Base-by-base conservation (phyloP, 1,140 invertebrate genomes). In the Diorhabda sublineata region DNA sequence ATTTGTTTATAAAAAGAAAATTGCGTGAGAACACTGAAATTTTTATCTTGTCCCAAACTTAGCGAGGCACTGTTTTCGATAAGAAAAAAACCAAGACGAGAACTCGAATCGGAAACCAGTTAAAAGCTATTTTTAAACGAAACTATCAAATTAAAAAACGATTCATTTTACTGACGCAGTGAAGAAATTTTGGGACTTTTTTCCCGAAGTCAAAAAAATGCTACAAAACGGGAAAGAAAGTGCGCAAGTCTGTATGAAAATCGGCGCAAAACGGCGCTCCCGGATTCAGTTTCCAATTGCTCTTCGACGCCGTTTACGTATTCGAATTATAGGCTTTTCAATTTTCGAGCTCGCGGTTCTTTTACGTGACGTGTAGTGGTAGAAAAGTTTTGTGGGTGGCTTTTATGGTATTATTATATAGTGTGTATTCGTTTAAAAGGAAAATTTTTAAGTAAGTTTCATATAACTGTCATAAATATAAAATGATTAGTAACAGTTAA, bases 61-160 rank as follows among this genome's bases (percentile, higher is more conserved):
- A 26, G 26, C 26, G 26, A 26, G 26, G 1, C 26, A 26, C 26
- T 26, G 26, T 26, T 26, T 26, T 26, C 26, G 26, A 26, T 26
- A 26, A 26, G 26, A 26, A 26, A 26, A 26, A 26, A 26, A 26
- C 26, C 26, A 26, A 26, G 1, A 26, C 26, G 26, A 26, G 26
- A 26, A 26, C 26, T 26, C 26, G 26, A 26, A 26, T 26, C 42
- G 61, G 61, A 62, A 44, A 44, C 61, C 5, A 47, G 42, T 44
- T n/a, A 62, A 8, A 43, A 62, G n/a, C 42, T 43, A 62, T 44
- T 5, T 62, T 62, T 5, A 62, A 11, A 62, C 61, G 61, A 62
- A 47, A 62, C 61, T 62, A 62, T 62, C 61, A 62, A 47, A 62
- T 62, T 41, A 62, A n/a, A 5, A 62, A 45, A 47, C 44, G 43